phyloP scores from a whole-genome alignment of 2,113 vertebrate species.

The Morone chrysops region DNA sequence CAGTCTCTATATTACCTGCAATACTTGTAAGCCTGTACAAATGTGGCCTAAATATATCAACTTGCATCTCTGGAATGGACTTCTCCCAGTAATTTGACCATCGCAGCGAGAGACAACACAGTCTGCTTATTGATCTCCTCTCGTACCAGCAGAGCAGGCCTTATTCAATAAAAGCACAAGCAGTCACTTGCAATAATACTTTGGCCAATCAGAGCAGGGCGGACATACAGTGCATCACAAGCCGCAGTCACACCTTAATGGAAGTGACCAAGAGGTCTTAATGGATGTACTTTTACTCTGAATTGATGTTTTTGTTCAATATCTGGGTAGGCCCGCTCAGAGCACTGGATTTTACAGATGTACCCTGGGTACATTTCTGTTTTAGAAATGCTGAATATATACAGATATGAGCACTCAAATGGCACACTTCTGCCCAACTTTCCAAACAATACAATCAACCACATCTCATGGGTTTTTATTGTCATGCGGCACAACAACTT shows the following conservation, averaged over 20 bases:
- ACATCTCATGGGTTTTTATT: slow-evolving; percentile 71
- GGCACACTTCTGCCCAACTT: slow-evolving; percentile 52
- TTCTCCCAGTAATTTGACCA: slow-evolving; percentile 26
- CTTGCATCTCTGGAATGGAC: slow-evolving; percentile 2
- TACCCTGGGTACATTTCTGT: not conserved
- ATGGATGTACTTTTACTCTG: slow-evolving; percentile 43
- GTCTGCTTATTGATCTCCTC: slow-evolving; percentile 52
- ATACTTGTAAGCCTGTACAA: not conserved
- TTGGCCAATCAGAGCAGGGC: slow-evolving; percentile 37
- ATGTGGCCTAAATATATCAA: slow-evolving; percentile 5
- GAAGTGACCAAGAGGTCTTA: slow-evolving; percentile 33
- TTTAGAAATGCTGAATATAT: slow-evolving; percentile 19
- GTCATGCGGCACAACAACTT: slow-evolving; percentile 42
- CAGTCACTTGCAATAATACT: slow-evolving; percentile 56
- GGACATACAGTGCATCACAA: slow-evolving; percentile 11
- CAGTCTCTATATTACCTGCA: slow-evolving; percentile 6
- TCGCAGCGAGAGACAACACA: slow-evolving; percentile 27
- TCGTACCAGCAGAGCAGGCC: slow-evolving; percentile 38
- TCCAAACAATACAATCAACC: slow-evolving; percentile 61
- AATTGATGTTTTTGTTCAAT: slow-evolving; percentile 8
- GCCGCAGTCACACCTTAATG: slow-evolving; percentile 32
- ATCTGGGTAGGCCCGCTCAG: not conserved
- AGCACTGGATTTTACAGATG: not conserved
- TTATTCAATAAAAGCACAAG: slow-evolving; percentile 58
- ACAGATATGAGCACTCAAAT: slow-evolving; percentile 34